phyloP scores from a whole-genome alignment of 2,888 invertebrate genomes.

The Nebria brevicollis region DNA sequence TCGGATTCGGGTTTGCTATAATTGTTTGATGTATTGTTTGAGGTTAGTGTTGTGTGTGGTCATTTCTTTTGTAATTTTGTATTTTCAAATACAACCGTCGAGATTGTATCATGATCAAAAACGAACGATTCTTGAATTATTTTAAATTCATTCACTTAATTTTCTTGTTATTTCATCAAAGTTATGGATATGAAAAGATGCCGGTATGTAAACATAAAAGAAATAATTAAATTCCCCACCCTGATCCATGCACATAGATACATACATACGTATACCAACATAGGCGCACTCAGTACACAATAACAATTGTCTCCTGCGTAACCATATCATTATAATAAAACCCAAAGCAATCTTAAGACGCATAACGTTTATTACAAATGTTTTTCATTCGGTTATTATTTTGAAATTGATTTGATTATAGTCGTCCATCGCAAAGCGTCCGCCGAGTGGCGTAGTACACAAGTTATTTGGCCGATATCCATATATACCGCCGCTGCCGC shows the following conservation, averaged over 20 bases:
- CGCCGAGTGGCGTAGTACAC: conserved; percentile 57
- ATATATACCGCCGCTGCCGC: conserved; percentile 58
- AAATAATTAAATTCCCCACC: conserved; percentile 8
- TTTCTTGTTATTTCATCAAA: no score
- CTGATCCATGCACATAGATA: no score
- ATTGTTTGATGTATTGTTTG: neutral
- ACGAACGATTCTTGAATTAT: no score
- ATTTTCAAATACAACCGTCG: neutral
- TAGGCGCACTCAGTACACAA: neutral
- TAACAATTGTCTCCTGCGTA: conserved; percentile 16
- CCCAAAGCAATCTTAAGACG: conserved; percentile 41
- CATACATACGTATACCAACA: no score
- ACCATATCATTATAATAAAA: conserved; percentile 19
- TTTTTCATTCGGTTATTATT: conserved; percentile 40
- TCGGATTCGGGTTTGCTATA: neutral
- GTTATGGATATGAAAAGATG: no score
- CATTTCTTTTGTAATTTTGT: neutral
- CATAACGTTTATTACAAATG: conserved; percentile 39
- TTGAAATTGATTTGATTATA: conserved; percentile 47
- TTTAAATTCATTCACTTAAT: no score
- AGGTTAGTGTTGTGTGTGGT: neutral
- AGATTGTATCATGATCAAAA: no score
- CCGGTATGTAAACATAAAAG: neutral
- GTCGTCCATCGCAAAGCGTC: conserved; percentile 22
- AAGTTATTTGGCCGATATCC: conserved; percentile 60